phyloP scores from a whole-genome alignment of 2,113 vertebrate genomes.

The human (Homo sapiens) region GRCh38 chr5:10210501-10211000 shows the following conservation, averaged over 20 bases:
- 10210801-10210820: too few species aligned
- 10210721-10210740: neutral
- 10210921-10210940: neutral
- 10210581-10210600: neutral
- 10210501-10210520: neutral
- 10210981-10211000: too few species aligned
- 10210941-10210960: neutral
- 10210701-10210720: slow-evolving; percentile 25
- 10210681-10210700: neutral
- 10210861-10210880: too few species aligned
- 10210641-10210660: neutral
- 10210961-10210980: too few species aligned
- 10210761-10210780: too few species aligned
- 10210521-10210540: neutral
- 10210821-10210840: too few species aligned
- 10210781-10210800: too few species aligned
- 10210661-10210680: neutral
- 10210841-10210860: too few species aligned
- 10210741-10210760: neutral
- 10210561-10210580: neutral
- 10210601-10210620: neutral
- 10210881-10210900: too few species aligned
- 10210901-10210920: fast-evolving
- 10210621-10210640: neutral
- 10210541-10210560: neutral